Conservation (phyloP, 1,140 invertebrate species). For the Chironomus striatipennis region DNA sequence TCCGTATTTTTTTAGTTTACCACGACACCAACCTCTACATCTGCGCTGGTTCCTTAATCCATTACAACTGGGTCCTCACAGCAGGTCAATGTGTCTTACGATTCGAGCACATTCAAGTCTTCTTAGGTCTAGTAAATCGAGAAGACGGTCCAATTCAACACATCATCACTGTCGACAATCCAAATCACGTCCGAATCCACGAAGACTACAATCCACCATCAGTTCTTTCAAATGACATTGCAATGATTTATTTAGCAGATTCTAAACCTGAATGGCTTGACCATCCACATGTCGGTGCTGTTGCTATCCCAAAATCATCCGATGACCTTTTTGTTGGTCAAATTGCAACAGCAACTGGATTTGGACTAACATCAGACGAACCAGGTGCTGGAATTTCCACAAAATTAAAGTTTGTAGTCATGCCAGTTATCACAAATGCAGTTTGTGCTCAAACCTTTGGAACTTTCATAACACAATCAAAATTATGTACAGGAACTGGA, state of each 20-base stretch:
- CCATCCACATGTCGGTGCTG: neutral
- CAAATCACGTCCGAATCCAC: neutral
- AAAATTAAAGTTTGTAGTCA: neutral
- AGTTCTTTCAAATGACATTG: neutral
- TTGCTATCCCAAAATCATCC: neutral
- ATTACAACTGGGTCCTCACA: neutral
- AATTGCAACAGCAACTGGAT: neutral
- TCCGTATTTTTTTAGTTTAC: neutral
- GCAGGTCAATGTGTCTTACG: neutral
- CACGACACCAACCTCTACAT: neutral
- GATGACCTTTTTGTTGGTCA: neutral
- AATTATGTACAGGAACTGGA: neutral
- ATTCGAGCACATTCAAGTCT: neutral
- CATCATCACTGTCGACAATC: neutral
- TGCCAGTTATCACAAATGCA: neutral
- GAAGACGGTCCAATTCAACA: neutral
- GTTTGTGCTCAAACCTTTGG: neutral
- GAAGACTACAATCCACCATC: neutral
- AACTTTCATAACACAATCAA: neutral
- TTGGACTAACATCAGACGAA: neutral
- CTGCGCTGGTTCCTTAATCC: neutral
- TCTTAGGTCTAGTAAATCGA: neutral
- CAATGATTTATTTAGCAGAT: neutral
- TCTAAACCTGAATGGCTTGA: neutral
- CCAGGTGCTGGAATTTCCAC: neutral